Evolutionary conservation across 2,113 vertebrate genomes (phyloP).

Genomic region (Raja brachyura): DNA sequence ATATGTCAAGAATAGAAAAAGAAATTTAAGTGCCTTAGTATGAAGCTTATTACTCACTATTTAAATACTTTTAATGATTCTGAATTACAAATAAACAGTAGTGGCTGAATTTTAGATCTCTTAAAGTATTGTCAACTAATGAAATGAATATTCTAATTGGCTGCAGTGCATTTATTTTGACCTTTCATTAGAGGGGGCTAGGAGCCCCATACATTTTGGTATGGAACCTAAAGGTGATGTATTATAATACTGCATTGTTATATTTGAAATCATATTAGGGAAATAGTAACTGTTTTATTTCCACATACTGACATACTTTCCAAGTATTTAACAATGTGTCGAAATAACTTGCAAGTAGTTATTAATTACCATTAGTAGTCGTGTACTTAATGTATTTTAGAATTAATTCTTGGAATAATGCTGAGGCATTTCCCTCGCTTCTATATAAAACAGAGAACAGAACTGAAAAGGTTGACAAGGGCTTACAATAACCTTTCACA

Average conservation of each 20-base stretch:
- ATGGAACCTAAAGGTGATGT: background rate
- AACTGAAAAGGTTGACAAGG: background rate
- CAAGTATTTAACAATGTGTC: background rate
- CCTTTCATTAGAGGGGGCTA: constrained; percentile 25
- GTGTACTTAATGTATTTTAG: background rate
- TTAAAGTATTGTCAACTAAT: background rate
- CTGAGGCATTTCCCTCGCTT: background rate
- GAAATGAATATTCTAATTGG: background rate
- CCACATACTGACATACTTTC: constrained; percentile 1
- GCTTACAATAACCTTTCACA: background rate
- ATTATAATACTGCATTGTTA: background rate
- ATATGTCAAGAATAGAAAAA: background rate
- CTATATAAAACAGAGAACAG: background rate
- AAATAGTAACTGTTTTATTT: background rate
- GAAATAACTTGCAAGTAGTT: background rate
- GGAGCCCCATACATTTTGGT: constrained; percentile 14
- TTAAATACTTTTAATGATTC: background rate
- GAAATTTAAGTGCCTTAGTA: background rate
- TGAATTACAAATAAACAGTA: background rate
- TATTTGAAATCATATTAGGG: background rate
- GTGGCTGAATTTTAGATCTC: background rate
- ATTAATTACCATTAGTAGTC: background rate
- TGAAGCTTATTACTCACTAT: background rate
- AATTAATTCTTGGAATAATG: background rate
- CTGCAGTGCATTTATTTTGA: background rate